phyloP scores from a whole-genome alignment of 2,797 vertebrate genomes.

The Tragelaphus oryx region DNA sequence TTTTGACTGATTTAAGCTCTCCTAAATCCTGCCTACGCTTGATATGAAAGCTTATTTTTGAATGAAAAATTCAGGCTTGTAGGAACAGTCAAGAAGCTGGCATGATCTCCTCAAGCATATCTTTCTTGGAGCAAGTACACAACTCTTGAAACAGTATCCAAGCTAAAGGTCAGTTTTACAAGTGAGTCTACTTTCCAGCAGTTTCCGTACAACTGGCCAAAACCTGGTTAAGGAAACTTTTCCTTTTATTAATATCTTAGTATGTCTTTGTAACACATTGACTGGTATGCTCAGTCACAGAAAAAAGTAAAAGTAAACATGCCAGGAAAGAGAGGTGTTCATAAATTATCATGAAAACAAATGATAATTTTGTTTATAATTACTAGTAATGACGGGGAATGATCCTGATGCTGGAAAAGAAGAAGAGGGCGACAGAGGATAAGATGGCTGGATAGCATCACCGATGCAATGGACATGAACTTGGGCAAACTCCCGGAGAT shows the following conservation, averaged over 20 bases:
- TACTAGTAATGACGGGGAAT: background rate
- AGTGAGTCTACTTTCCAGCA: background rate
- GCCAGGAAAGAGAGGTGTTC: background rate
- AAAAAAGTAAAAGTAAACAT: background rate
- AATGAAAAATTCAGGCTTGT: slow-evolving; percentile 11
- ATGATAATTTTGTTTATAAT: background rate
- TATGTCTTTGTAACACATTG: background rate
- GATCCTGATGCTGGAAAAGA: background rate
- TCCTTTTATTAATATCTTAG: slow-evolving; percentile 21
- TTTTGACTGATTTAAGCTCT: background rate
- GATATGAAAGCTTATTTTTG: slow-evolving; percentile 13
- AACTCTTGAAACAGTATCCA: slow-evolving; percentile 39
- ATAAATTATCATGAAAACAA: background rate
- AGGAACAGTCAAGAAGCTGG: background rate
- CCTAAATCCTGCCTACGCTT: background rate
- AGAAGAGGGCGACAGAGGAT: background rate
- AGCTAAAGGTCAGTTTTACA: background rate
- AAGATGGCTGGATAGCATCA: background rate
- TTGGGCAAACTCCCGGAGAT: background rate
- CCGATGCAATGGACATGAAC: background rate
- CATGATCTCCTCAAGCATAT: background rate
- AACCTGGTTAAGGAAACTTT: background rate
- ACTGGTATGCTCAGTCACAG: background rate
- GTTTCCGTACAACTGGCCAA: background rate
- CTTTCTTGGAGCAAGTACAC: background rate